Conservation (phyloP, 92 coral and sea anemone genomes). For the Porites divaricata region DNA sequence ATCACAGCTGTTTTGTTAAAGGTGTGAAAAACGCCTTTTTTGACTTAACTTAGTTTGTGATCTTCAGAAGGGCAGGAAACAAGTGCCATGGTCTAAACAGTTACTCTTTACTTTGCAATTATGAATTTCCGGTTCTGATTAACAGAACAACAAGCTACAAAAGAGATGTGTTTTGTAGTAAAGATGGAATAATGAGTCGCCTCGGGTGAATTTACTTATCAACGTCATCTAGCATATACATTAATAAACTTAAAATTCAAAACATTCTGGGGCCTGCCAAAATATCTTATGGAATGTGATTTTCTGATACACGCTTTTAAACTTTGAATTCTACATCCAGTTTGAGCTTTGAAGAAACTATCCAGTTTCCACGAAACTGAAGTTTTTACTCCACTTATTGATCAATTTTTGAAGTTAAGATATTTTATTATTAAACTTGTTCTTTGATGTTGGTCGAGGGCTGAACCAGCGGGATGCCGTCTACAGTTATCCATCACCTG, state of each 20-base stretch:
- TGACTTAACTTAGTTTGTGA: not conserved
- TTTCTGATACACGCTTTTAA: not conserved
- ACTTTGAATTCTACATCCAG: not conserved
- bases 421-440: not conserved
- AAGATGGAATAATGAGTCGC: slow-evolving; percentile 35
- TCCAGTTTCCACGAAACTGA: not conserved
- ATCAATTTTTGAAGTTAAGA: not conserved
- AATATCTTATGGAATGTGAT: not conserved
- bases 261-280: slow-evolving; percentile 17
- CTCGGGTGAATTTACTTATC: slow-evolving; percentile 23
- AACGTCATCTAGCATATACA: slow-evolving; percentile 6
- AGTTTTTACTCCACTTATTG: not conserved
- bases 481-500: slow-evolving; percentile 3
- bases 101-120: slow-evolving; percentile 51
- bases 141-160: slow-evolving; percentile 51
- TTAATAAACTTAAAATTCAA: slow-evolving; percentile 20
- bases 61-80: not conserved
- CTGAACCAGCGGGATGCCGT: slow-evolving; percentile 13
- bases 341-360: not conserved
- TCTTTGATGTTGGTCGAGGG: not conserved
- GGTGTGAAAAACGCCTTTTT: not conserved
- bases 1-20: not conserved
- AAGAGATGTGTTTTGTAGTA: slow-evolving; percentile 50
- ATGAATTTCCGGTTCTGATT: slow-evolving; percentile 55
- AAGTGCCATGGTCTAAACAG: slow-evolving; percentile 35